These are phyloP conservation scores for Lapara coniferarum DNA, from an alignment of 2,888 invertebrate genomes.

Conservation along the genomic window DNA sequence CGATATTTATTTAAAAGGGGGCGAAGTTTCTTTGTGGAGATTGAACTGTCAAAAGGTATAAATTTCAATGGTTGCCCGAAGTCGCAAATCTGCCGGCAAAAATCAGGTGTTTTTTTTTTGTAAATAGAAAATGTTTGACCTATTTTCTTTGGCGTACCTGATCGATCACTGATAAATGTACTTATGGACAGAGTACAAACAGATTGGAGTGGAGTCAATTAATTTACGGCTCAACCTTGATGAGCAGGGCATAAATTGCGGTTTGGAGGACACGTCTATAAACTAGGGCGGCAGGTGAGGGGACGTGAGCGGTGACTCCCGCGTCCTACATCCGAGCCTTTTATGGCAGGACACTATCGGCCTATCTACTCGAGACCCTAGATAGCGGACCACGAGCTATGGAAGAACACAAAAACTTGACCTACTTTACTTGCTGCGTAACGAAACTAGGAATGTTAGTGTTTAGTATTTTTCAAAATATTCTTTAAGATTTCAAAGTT, in stretches of 20 bases:
- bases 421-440: constrained; percentile 52
- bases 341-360: constrained; percentile 79
- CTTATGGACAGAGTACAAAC: constrained; percentile 38
- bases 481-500: too few relatives aligned
- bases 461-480: too few relatives aligned
- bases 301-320: constrained; percentile 56
- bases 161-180: constrained; percentile 20
- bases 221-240: constrained; percentile 54
- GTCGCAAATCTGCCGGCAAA: constrained; percentile 3
- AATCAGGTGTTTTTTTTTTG: constrained; percentile 5
- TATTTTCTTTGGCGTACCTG: not conserved
- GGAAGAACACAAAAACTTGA: constrained; percentile 69
- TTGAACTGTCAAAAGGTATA: constrained; percentile 15
- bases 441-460: not conserved
- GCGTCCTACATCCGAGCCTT: constrained; percentile 73
- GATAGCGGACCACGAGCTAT: constrained; percentile 75
- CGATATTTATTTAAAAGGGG: constrained; percentile 19
- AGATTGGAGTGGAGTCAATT: constrained; percentile 47
- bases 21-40: constrained; percentile 11
- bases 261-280: constrained; percentile 72
- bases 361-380: constrained; percentile 72
- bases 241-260: constrained; percentile 67
- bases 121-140: not conserved
- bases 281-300: constrained; percentile 72
- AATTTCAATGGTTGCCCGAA: constrained; percentile 9